Percentiles rank a stretch among this genome's conserved stretches.
These are phyloP conservation scores for Casuarius casuarius DNA, from an alignment of 2,113 vertebrate genomes.

Conservation along the genomic window DNA sequence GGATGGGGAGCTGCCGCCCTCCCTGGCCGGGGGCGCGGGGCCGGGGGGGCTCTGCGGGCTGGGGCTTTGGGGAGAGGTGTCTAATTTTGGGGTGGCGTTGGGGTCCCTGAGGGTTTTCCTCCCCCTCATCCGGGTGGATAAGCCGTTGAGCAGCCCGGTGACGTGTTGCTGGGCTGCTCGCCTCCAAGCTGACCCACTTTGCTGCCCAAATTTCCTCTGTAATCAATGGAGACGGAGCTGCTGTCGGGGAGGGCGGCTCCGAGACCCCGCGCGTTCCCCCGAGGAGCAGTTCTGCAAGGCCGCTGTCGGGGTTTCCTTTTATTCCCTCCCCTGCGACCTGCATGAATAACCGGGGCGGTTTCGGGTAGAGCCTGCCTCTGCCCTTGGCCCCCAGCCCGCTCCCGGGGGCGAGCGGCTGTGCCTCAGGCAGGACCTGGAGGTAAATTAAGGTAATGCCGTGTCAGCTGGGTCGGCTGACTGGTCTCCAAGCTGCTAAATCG, in stretches of 20 bases:
- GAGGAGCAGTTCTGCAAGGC: not conserved
- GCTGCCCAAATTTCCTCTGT: fast-evolving
- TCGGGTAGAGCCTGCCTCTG: fast-evolving
- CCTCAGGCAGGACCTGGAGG: not conserved
- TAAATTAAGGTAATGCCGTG: not conserved
- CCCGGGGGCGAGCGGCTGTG: not conserved
- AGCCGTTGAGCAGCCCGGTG: conserved; percentile 34
- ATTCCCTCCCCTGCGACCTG: not conserved
- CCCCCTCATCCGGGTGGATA: not conserved
- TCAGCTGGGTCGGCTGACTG: not conserved
- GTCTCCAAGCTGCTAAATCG: not conserved
- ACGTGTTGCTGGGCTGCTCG: not conserved
- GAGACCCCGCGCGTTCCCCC: fast-evolving
- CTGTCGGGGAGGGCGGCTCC: not conserved
- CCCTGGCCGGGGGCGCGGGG: too few relatives aligned
- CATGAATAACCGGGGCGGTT: not conserved
- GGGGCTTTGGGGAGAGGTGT: too few relatives aligned
- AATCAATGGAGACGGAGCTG: not conserved
- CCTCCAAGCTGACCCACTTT: not conserved
- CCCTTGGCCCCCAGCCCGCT: not conserved
- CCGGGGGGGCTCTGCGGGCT: too few relatives aligned
- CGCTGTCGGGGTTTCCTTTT: not conserved
- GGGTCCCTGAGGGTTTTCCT: too few relatives aligned
- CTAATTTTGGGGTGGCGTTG: too few relatives aligned
- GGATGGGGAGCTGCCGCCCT: too few relatives aligned